These are phyloP conservation scores for Melanotaenia maccullochi DNA, from an alignment of 2,797 vertebrate species.

Conservation along the genomic window DNA sequence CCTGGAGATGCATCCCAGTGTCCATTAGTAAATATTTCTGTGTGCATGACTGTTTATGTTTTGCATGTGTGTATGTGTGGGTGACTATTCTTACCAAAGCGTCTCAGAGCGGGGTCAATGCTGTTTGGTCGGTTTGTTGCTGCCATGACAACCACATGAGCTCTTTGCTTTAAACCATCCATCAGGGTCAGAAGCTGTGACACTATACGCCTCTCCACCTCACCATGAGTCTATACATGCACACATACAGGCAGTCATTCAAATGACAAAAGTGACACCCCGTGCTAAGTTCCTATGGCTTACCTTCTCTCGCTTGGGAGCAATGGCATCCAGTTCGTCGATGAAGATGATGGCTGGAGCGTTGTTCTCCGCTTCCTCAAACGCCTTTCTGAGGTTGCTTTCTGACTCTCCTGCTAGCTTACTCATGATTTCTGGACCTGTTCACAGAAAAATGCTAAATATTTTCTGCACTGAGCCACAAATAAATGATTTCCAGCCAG, in stretches of 20 bases:
- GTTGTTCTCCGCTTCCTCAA: conserved; percentile 96
- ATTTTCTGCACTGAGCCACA: conserved; percentile 4
- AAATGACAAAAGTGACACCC: neutral
- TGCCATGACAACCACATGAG: conserved; percentile 96
- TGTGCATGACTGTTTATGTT: neutral
- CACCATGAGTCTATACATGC: conserved; percentile 89
- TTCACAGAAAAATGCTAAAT: conserved; percentile 28
- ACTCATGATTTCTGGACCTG: conserved; percentile 98
- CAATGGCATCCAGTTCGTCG: conserved; percentile 95
- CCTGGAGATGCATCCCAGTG: conserved; percentile 75
- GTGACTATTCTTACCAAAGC: conserved; percentile 87
- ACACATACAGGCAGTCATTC: conserved; percentile 1
- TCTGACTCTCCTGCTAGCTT: conserved; percentile 96
- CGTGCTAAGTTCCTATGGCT: neutral
- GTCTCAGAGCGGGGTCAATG: conserved; percentile 91
- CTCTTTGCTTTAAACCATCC: conserved; percentile 96
- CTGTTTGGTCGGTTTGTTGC: conserved; percentile 98
- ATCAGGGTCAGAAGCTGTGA: conserved; percentile 96
- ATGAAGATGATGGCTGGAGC: conserved; percentile 98
- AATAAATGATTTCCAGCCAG: neutral
- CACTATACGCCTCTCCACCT: conserved; percentile 95
- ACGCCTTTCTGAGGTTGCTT: conserved; percentile 96
- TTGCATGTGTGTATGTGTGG: neutral
- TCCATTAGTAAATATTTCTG: neutral
- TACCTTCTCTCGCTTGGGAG: conserved; percentile 97